A percentile compares a stretch with the other conserved stretches of the same genome.
Conservation (phyloP, 1,140 invertebrate species). For the Bombus cullumanus region DNA sequence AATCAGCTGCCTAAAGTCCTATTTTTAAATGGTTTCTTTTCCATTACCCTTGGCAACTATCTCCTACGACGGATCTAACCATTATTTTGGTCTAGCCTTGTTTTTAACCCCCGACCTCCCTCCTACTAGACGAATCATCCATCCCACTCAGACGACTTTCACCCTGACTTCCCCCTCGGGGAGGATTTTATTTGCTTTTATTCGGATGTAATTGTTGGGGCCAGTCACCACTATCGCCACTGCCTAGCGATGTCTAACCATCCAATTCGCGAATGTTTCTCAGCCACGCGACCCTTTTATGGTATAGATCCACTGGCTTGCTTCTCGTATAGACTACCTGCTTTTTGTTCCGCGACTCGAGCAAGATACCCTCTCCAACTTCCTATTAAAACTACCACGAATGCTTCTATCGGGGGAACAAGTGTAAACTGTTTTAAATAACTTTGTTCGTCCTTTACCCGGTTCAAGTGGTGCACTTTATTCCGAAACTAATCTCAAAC, state of each 20-base stretch:
- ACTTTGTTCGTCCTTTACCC: neutral
- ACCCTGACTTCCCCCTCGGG: conserved; percentile 19
- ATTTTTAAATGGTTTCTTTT: conserved; percentile 82
- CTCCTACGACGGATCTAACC: conserved; percentile 78
- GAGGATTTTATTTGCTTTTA: conserved; percentile 80
- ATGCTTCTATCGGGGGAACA: conserved; percentile 24
- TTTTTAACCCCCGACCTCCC: conserved; percentile 71
- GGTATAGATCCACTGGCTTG: conserved; percentile 49
- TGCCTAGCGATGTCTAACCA: conserved; percentile 75
- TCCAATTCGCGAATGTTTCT: conserved; percentile 80
- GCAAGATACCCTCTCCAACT: conserved; percentile 31
- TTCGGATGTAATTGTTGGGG: conserved; percentile 82
- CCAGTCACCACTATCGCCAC: conserved; percentile 82
- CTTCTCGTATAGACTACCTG: conserved; percentile 42
- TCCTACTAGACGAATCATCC: conserved; percentile 34
- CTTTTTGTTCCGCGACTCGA: conserved; percentile 34
- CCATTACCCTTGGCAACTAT: conserved; percentile 81
- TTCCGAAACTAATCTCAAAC: neutral
- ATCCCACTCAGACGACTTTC: conserved; percentile 54
- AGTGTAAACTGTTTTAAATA: conserved; percentile 48
- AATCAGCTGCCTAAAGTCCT: conserved; percentile 68
- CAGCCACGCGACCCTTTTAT: conserved; percentile 79
- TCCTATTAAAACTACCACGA: conserved; percentile 41
- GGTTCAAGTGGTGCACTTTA: neutral
- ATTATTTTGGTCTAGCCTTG: conserved; percentile 82